Percentiles rank a stretch among this genome's conserved stretches.
Evolutionary conservation across 2,797 vertebrate species (phyloP).

Genomic region (Microctenopoma lineatum): DNA sequence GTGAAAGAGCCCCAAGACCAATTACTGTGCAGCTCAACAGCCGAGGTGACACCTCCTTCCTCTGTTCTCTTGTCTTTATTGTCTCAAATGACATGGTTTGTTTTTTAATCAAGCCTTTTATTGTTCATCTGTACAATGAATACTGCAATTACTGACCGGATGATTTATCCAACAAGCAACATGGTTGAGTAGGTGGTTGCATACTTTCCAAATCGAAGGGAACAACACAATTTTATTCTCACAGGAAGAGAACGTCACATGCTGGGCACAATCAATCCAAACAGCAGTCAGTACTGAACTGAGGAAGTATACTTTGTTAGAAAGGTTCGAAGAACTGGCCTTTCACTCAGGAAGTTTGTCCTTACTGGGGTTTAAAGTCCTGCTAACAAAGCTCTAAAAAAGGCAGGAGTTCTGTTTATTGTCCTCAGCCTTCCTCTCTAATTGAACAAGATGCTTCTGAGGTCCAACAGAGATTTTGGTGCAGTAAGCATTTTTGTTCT

Average conservation of each 20-base stretch:
- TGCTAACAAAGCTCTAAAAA: conserved; percentile 52
- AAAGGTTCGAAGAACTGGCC: conserved; percentile 35
- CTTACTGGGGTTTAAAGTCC: conserved; percentile 36
- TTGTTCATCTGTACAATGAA: conserved; percentile 73
- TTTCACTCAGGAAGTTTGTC: conserved; percentile 45
- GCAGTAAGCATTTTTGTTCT: conserved; percentile 56
- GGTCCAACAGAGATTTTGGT: conserved; percentile 46
- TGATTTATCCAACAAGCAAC: conserved; percentile 64
- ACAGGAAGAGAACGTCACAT: conserved; percentile 21
- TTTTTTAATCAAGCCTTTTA: conserved; percentile 77
- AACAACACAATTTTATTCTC: conserved; percentile 50
- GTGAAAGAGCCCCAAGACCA: conserved; percentile 79
- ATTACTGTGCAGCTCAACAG: conserved; percentile 76
- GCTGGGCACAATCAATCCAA: conserved; percentile 53
- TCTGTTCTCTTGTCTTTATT: conserved; percentile 64
- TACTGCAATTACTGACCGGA: conserved; percentile 73
- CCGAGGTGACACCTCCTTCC: conserved; percentile 73
- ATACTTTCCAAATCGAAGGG: conserved; percentile 42
- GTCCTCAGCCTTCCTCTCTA: conserved; percentile 44
- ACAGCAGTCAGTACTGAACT: conserved; percentile 31
- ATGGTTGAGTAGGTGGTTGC: conserved; percentile 53
- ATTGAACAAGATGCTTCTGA: conserved; percentile 46
- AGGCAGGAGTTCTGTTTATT: conserved; percentile 38
- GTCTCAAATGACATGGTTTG: conserved; percentile 75
- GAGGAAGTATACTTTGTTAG: conserved; percentile 37